Evolutionary conservation across 2,797 vertebrate species (phyloP), one percentile per base, ranked within the genome.

Genomic region (Allobates femoralis): DNA sequence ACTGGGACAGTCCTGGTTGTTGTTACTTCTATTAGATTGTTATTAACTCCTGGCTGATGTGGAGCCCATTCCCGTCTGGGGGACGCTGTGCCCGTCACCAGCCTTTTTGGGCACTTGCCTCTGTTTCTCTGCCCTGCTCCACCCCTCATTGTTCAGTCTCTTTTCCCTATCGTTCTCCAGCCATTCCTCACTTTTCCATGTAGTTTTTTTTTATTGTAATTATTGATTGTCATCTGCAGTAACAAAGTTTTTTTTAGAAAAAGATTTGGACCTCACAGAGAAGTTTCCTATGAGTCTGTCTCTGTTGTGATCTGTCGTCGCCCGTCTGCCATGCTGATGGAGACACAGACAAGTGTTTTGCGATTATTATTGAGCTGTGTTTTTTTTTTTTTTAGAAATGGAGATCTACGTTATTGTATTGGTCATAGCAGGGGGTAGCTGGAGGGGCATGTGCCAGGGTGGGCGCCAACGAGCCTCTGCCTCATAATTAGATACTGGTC

Each of bases 61-160:
- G 37, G 37, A 41, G 37, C 41, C 7, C 3, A 8, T 6, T 46
- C 7, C 4, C 11, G 41, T 46, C 41, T 0, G 41, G 6, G 6
- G 3, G 41, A 7, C 11, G 41, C 41, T 11, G 41, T 11, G 11
- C 6, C 41, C 41, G 23, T 60, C 37, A 15, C 2, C 15, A 53
- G 53, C 67, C 75, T 41, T 69, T 78, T 85, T 78, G 0, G 78
- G 51, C 32, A 46, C 58, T 73, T 82, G 50, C 21, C 76, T 71
- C 23, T 84, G 71, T 66, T 76, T 81, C 62, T 46, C 23, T 53
- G 15, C 30, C 2, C 55, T 83, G 75, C 86, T 87, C 74, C 74
- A 87, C 86, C 86, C 81, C 53, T 83, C 71, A 83, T 83, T 87
- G 64, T 83, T 78, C n/a, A 86, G 66, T 32, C 32, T 30, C 8